Conservation (phyloP, 2,888 invertebrate species). For the Xestia rhomboidea region DNA sequence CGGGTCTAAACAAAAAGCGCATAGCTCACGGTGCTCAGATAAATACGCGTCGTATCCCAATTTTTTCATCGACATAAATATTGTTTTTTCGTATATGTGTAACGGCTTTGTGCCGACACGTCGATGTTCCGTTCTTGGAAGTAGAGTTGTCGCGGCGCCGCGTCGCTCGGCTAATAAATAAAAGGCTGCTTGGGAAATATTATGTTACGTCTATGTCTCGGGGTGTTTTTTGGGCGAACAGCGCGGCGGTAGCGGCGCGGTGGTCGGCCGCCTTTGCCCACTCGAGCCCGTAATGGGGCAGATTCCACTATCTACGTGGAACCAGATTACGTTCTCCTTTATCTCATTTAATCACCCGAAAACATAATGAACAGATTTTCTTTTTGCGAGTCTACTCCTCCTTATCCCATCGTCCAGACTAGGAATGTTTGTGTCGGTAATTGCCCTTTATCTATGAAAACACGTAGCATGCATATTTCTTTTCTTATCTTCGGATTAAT, state of each 20-base stretch:
- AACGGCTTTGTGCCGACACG: conserved; percentile 88
- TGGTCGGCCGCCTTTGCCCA: conserved; percentile 82
- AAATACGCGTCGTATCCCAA: conserved; percentile 86
- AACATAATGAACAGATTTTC: conserved; percentile 56
- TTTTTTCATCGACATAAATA: conserved; percentile 90
- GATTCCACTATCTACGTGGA: conserved; percentile 74
- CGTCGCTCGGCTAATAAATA: conserved; percentile 87
- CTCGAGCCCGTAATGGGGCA: conserved; percentile 83
- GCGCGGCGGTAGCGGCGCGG: conserved; percentile 77
- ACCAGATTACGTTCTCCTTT: conserved; percentile 70
- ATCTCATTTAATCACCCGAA: conserved; percentile 60
- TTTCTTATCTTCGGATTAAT: conserved; percentile 41
- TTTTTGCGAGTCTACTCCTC: conserved; percentile 28
- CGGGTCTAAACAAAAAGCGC: conserved; percentile 86
- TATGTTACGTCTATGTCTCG: conserved; percentile 89
- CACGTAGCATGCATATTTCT: conserved; percentile 22
- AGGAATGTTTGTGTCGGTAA: conserved; percentile 28
- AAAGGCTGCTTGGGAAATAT: conserved; percentile 90
- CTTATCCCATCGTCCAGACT: conserved; percentile 2
- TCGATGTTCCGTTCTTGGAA: conserved; percentile 86
- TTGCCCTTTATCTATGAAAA: conserved; percentile 15
- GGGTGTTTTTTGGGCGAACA: conserved; percentile 85
- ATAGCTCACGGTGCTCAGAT: conserved; percentile 86
- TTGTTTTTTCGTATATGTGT: conserved; percentile 88
- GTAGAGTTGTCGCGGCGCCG: conserved; percentile 88